Base-by-base conservation (phyloP, 1,140 invertebrate species). In the Drosophila lini region DNA sequence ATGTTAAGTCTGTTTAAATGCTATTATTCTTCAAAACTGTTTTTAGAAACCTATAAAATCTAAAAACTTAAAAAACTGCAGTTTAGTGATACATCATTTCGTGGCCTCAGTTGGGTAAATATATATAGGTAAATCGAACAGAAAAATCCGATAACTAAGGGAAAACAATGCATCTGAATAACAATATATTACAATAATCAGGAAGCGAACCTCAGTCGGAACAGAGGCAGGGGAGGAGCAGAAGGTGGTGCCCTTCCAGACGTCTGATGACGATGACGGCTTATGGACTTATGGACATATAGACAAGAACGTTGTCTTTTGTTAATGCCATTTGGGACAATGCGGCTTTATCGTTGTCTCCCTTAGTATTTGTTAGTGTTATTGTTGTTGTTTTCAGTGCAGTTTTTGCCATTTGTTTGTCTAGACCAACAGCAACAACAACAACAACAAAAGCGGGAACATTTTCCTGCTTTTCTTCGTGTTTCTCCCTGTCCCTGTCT, bases 131-230 rank as follows among this genome's bases (percentile, higher is more conserved):
- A 32, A 58, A 44, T 45, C 13, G 40, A 56, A 25, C 19, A 45
- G 25, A 38, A 64, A 41, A n/a, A 42, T 19, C 38, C 60, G 47
- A 69, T 32, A 34, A 45, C 50, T 53, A 60, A 61, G 71, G 64
- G 50, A 73, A 60, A 55, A 80, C 63, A 58, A 79, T 75, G 45
- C 42, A 47, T 64, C 38, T 61, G 68, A 82, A 77, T 74, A 81
- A 81, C 68, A 73, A 78, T 70, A 65, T 81, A 81, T 73, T 55
- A 70, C 79, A 80, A 75, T 83, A 82, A 83, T 82, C 80, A 82
- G 80, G 80, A 82, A 82, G 58, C 68, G 56, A 83, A 83, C 59
- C 73, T 65, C 80, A 69, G 69, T 55, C 62, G 74, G 67, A 81
- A 78, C 61, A 78, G 74, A 47, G 62, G 28, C 32, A 32, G 22